Conservation (phyloP, 2,797 vertebrate genomes). For the Hylomyscus alleni region DNA sequence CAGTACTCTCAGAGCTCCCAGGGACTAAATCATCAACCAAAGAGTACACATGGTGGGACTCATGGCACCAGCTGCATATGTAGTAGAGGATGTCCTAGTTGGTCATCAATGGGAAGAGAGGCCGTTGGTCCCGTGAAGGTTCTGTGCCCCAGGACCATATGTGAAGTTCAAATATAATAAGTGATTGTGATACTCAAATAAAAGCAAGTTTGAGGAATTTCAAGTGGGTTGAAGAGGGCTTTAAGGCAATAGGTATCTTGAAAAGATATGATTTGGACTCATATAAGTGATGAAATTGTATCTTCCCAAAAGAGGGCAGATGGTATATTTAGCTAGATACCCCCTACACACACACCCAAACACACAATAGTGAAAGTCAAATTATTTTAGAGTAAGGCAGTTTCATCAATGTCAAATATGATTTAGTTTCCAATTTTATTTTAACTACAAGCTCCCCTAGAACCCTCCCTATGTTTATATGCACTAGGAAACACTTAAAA, state of each 20-base stretch:
- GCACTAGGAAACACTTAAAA: background rate
- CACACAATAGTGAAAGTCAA: background rate
- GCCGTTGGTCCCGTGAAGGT: too few relatives aligned
- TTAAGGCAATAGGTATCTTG: conserved; percentile 3
- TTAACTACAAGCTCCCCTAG: background rate
- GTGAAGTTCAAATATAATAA: background rate
- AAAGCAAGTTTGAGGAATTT: background rate
- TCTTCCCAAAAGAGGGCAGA: conserved; percentile 21
- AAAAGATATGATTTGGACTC: background rate
- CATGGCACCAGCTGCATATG: too few relatives aligned
- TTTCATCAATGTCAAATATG: background rate
- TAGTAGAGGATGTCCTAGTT: too few relatives aligned
- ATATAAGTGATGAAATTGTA: background rate
- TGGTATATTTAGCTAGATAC: background rate
- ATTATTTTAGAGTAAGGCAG: conserved; percentile 39
- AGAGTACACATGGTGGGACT: too few relatives aligned
- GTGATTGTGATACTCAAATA: background rate
- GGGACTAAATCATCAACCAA: too few relatives aligned
- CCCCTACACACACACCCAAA: background rate
- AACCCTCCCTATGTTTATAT: background rate
- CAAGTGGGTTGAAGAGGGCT: background rate
- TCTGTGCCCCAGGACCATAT: too few relatives aligned
- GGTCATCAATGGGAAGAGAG: too few relatives aligned
- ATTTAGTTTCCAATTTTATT: conserved; percentile 38
- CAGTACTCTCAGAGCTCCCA: too few relatives aligned